A percentile compares a stretch with the other conserved stretches of the same genome.
phyloP scores from a whole-genome alignment of 2,797 vertebrate species.

The Danio aesculapii region DNA sequence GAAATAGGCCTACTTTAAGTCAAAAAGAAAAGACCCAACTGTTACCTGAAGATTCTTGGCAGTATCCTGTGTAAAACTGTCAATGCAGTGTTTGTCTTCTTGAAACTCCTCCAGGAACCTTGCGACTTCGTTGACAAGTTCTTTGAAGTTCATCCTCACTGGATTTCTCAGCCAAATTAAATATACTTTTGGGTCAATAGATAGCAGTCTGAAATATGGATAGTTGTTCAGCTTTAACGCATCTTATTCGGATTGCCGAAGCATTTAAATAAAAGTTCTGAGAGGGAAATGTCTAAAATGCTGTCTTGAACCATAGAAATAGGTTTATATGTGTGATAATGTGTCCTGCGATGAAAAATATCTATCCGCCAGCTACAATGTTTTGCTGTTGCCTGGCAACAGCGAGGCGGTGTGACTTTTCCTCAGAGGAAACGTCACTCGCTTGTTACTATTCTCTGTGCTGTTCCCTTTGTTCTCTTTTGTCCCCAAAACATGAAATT shows the following conservation, averaged over 20 bases:
- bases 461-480: conserved; percentile 15
- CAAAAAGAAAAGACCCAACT: background rate
- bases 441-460: background rate
- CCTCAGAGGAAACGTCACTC: conserved; percentile 6
- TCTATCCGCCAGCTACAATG: conserved; percentile 20
- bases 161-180: conserved; percentile 1
- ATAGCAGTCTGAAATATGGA: background rate
- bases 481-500: background rate
- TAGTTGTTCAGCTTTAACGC: background rate
- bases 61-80: conserved; percentile 81
- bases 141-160: conserved; percentile 78
- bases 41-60: conserved; percentile 81
- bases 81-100: conserved; percentile 76
- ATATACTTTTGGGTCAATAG: background rate
- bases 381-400: conserved; percentile 77
- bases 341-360: background rate
- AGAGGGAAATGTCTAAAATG: background rate
- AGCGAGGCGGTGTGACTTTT: conserved; percentile 59
- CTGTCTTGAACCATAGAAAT: background rate
- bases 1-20: too few species aligned
- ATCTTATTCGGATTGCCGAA: background rate
- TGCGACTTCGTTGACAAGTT: conserved; percentile 77
- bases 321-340: background rate
- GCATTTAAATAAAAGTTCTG: background rate
- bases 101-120: conserved; percentile 81